phyloP scores from a whole-genome alignment of 2,113 vertebrate genomes.

The Oncorhynchus clarkii region DNA sequence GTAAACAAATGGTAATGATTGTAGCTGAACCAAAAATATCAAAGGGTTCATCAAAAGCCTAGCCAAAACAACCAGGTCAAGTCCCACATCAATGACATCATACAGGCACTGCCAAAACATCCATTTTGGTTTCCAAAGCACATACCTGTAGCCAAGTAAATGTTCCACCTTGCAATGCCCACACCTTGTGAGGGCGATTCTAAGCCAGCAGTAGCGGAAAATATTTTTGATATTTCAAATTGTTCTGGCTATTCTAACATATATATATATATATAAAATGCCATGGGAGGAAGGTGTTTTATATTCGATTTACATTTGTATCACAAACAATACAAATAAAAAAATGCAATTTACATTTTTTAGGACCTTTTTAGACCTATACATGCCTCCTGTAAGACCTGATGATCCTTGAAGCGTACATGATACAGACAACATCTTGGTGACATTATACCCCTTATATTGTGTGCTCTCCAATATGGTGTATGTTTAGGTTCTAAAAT shows the following conservation, averaged over 20 bases:
- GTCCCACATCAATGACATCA: neutral
- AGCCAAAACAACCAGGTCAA: neutral
- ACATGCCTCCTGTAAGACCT: no score
- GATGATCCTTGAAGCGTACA: no score
- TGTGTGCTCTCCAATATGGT: no score
- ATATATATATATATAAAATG: neutral
- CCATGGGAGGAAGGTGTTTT: no score
- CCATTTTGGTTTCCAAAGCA: constrained; percentile 16
- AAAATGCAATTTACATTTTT: no score
- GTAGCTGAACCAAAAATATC: neutral
- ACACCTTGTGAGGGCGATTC: constrained; percentile 1
- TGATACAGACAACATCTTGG: no score
- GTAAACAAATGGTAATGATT: neutral
- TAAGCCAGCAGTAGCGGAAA: neutral
- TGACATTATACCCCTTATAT: no score
- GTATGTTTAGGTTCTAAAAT: no score
- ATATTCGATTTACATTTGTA: no score
- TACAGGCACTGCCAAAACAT: constrained; percentile 17
- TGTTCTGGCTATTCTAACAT: constrained; percentile 17
- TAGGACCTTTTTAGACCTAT: no score
- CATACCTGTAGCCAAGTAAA: constrained; percentile 27
- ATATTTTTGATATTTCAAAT: neutral
- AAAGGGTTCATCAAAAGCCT: neutral
- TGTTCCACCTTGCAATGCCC: neutral
- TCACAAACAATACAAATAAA: no score